These are phyloP conservation scores for Fabriciana adippe DNA, from an alignment of 2,888 invertebrate species.

Conservation along the genomic window DNA sequence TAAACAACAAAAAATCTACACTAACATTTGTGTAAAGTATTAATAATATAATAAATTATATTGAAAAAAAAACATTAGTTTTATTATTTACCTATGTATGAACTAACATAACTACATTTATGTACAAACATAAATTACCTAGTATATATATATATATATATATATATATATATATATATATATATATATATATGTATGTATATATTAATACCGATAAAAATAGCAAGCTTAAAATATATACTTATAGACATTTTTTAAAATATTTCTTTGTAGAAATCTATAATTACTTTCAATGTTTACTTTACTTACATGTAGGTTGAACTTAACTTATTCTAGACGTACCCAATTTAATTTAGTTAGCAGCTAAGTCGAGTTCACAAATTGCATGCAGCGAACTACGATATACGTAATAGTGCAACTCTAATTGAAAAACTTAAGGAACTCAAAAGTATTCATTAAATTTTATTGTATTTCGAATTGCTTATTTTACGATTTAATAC, in stretches of 20 bases:
- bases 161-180: no score
- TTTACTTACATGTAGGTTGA: background rate
- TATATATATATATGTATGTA: no score
- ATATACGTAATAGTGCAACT: conserved; percentile 33
- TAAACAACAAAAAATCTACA: no score
- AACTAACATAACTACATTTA: no score
- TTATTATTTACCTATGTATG: no score
- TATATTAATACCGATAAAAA: no score
- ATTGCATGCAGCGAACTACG: conserved; percentile 36
- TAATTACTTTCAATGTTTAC: background rate
- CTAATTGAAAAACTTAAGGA: conserved; percentile 35
- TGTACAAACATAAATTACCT: no score
- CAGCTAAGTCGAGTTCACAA: conserved; percentile 39
- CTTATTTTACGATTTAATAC: background rate
- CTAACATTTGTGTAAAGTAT: no score
- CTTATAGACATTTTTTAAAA: background rate
- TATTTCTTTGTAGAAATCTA: background rate
- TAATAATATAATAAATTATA: no score
- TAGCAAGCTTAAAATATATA: no score
- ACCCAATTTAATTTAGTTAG: conserved; percentile 40
- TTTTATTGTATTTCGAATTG: conserved; percentile 10
- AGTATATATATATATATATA: no score
- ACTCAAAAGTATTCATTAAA: conserved; percentile 12
- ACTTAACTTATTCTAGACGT: conserved; percentile 30
- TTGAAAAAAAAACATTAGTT: no score